phyloP scores from a whole-genome alignment of 2,888 invertebrate genomes.

The Eledone cirrhosa region DNA sequence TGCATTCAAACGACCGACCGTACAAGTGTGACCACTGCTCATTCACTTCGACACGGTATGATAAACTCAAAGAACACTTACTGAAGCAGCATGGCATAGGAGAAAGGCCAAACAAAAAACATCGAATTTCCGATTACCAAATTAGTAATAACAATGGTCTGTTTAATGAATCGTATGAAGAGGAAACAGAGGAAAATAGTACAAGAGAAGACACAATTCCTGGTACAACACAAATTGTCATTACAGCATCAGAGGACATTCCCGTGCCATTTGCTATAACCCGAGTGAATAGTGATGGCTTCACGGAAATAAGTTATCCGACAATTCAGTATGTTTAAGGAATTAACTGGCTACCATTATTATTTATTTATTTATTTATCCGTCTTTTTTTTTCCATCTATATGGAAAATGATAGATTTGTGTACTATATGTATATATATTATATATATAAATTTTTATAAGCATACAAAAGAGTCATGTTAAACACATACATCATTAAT shows the following conservation, averaged over 20 bases:
- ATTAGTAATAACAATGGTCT: not conserved
- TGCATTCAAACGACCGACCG: constrained; percentile 57
- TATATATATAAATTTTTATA: no score
- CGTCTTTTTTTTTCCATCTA: no score
- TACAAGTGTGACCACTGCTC: constrained; percentile 68
- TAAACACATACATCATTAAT: no score
- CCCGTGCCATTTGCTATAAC: constrained; percentile 23
- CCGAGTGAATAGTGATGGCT: constrained; percentile 23
- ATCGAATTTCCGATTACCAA: constrained; percentile 39
- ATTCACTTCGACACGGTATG: constrained; percentile 69
- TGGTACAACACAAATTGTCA: constrained; percentile 26
- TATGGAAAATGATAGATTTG: no score
- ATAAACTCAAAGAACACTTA: constrained; percentile 71
- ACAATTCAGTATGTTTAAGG: constrained; percentile 24
- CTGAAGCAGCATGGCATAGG: constrained; percentile 62
- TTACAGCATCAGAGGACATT: constrained; percentile 7
- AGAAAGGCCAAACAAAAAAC: constrained; percentile 50
- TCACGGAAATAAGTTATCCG: constrained; percentile 22
- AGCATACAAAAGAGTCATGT: no score
- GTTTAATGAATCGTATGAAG: not conserved
- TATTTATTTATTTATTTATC: no score
- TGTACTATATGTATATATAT: no score
- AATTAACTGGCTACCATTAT: not conserved
- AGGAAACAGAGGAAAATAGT: constrained; percentile 9
- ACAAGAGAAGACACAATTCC: not conserved